Evolutionary conservation across 53 echinoderm and acorn worm species (phyloP), one percentile per base, ranked within the genome.

Genomic region (Apostichopus leukothele): DNA sequence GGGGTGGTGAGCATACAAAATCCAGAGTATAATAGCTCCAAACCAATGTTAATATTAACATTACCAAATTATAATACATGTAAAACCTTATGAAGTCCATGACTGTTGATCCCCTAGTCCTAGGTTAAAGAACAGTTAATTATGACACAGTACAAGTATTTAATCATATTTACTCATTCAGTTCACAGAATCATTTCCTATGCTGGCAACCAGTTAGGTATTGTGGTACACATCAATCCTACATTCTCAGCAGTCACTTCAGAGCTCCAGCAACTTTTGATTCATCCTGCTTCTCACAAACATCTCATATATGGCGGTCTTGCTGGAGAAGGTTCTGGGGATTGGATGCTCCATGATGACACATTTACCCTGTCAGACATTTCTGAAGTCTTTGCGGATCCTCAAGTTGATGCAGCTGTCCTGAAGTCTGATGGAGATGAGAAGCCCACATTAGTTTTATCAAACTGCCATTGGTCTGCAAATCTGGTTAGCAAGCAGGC

Each of bases 291-390:
- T 14, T 57, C 92, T 75, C 90, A 96, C 90, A 99, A 96, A 85
- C 94, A 96, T 84, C 89, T 99, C 22, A 86, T 92, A 67, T 99
- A 78, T 89, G 99, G 96, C 14, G 99, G 99, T 8, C 94, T 92
- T 67, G 86, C 75, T 53, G 86, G 90, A 25, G 96, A 96, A 84
- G 93, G 91, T 0, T 63, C 89, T 39, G 96, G 96, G 19, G 96
- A 99, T 86, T 99, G 99, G 99, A 91, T 99, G 11, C 91, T 99
- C 53, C 92, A 93, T 53, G 92, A 98, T 89, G 95, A 98, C 75
- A 98, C 94, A 59, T 94, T 93, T 86, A 94, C 93, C 13, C 92
- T 99, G 55, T 85, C 93, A 57, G 95, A 96, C 78, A 77, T 95
- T 22, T 68, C 92, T 1, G 90, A 93, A 53, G 88, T 96, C 86